These are phyloP conservation scores for Carassius gibelio DNA, from an alignment of 2,113 vertebrate genomes.

Conservation along the genomic window DNA sequence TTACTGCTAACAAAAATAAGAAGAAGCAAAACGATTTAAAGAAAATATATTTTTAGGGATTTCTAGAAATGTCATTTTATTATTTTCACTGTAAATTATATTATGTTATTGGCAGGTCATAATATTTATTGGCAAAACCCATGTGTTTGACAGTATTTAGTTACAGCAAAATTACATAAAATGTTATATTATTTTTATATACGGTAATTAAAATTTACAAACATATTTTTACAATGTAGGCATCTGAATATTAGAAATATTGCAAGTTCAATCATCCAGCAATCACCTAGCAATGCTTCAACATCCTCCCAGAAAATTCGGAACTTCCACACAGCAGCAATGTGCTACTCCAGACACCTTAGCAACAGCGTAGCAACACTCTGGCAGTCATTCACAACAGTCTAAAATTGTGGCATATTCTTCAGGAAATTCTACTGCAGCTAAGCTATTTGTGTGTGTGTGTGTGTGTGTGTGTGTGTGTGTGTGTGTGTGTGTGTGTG, in stretches of 20 bases:
- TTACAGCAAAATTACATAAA: neutral
- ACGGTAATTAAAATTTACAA: neutral
- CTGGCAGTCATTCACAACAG: neutral
- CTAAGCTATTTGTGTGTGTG: neutral
- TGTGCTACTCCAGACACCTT: slow-evolving; percentile 8
- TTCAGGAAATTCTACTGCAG: neutral
- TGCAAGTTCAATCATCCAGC: neutral
- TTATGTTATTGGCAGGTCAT: neutral
- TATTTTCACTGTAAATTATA: neutral
- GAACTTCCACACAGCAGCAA: neutral
- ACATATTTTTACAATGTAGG: neutral
- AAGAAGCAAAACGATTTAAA: neutral
- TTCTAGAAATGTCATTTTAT: neutral
- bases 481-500: neutral
- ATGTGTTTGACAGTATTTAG: neutral
- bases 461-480: neutral
- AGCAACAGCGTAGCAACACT: slow-evolving; percentile 3
- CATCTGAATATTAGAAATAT: neutral
- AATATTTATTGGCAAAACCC: neutral
- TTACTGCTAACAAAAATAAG: neutral
- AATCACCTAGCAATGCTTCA: neutral
- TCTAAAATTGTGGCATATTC: neutral
- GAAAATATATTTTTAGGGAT: neutral
- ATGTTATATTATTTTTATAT: neutral
- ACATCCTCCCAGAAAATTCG: neutral